These are phyloP conservation scores for Gymnocypris eckloni DNA, from an alignment of 2,797 vertebrate genomes.

Conservation along the genomic window DNA sequence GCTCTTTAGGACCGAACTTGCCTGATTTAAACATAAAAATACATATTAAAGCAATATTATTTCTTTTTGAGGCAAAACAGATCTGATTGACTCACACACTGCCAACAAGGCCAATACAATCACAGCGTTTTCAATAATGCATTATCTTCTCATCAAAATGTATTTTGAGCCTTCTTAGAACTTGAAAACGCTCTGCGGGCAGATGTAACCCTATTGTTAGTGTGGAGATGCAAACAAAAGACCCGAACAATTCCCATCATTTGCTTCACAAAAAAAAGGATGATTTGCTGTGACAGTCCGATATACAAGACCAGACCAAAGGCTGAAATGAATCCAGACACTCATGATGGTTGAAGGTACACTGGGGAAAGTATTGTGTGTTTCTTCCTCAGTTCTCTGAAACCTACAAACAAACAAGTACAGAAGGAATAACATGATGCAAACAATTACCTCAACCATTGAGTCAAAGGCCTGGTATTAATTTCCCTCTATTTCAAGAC, in stretches of 20 bases:
- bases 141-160: slow-evolving; percentile 2
- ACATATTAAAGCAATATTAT: neutral
- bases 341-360: slow-evolving; percentile 17
- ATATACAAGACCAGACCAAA: slow-evolving; percentile 49
- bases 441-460: slow-evolving; percentile 42
- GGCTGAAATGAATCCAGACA: slow-evolving; percentile 43
- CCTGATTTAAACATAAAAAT: neutral
- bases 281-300: slow-evolving; percentile 46
- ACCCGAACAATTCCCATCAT: slow-evolving; percentile 6
- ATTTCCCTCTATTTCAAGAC: slow-evolving; percentile 46
- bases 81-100: neutral
- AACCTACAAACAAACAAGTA: slow-evolving; percentile 54
- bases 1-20: neutral
- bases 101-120: neutral
- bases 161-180: slow-evolving; percentile 9
- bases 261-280: slow-evolving; percentile 19
- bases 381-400: slow-evolving; percentile 31
- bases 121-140: neutral
- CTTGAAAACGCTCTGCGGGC: neutral
- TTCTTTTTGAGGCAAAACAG: neutral
- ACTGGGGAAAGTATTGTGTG: slow-evolving; percentile 36
- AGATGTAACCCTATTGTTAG: slow-evolving; percentile 8
- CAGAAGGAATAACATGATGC: slow-evolving; percentile 54
- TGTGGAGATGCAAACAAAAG: slow-evolving; percentile 24
- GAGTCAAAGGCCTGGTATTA: slow-evolving; percentile 46